Conservation (phyloP, 2,888 invertebrate genomes). For the Drymonia ruficornis region DNA sequence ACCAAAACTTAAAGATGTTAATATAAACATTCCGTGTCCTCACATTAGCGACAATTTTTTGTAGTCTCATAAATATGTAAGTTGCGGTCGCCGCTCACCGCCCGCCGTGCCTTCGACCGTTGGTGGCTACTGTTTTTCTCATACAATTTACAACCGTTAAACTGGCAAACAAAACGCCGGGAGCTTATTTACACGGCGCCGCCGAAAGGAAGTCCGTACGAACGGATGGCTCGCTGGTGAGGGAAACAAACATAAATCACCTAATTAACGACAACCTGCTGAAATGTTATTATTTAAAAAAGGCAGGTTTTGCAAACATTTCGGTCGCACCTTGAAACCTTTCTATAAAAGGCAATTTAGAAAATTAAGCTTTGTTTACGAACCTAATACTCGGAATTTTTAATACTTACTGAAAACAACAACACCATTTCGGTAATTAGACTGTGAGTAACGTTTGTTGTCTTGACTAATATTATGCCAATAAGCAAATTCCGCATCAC, state of each 20-base stretch:
- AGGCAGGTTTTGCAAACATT: slow-evolving; percentile 55
- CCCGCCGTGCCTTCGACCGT: slow-evolving; percentile 38
- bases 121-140: slow-evolving; percentile 41
- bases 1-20: slow-evolving; percentile 12
- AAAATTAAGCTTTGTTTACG: slow-evolving; percentile 59
- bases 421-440: slow-evolving; percentile 53
- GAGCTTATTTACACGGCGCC: slow-evolving; percentile 75
- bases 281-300: slow-evolving; percentile 68
- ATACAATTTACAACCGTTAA: slow-evolving; percentile 63
- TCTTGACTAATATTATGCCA: slow-evolving; percentile 58
- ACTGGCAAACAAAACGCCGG: slow-evolving; percentile 70
- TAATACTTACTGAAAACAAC: slow-evolving; percentile 58
- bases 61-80: slow-evolving; percentile 67
- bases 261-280: slow-evolving; percentile 71
- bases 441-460: slow-evolving; percentile 50
- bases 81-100: slow-evolving; percentile 43
- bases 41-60: slow-evolving; percentile 40
- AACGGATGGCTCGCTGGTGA: slow-evolving; percentile 65
- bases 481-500: slow-evolving; percentile 61
- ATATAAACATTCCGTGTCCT: slow-evolving; percentile 28
- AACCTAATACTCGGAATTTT: slow-evolving; percentile 46
- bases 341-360: slow-evolving; percentile 58
- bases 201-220: slow-evolving; percentile 70
- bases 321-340: slow-evolving; percentile 48
- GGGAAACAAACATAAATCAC: slow-evolving; percentile 77